A percentile compares a stretch with the other conserved stretches of the same genome.
These are phyloP conservation scores for Magallana angulata DNA, from an alignment of 1,140 invertebrate genomes.

Conservation along the genomic window DNA sequence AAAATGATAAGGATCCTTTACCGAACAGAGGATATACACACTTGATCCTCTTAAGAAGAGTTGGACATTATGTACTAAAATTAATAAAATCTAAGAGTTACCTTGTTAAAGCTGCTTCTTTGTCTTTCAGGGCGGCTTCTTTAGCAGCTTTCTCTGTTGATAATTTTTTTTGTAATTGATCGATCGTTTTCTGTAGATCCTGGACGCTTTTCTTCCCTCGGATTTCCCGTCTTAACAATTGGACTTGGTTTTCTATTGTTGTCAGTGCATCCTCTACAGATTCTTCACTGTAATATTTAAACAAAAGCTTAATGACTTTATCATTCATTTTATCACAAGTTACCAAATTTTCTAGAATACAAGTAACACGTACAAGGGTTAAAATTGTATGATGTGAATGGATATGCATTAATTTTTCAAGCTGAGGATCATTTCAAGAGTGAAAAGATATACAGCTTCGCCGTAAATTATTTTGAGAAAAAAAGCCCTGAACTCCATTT, in stretches of 20 bases:
- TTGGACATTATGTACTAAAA: no score
- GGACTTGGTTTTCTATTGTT: neutral
- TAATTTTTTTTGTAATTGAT: neutral
- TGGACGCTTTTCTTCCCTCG: neutral
- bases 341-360: neutral
- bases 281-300: neutral
- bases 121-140: neutral
- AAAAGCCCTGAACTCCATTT: no score
- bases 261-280: neutral
- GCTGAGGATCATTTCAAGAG: neutral
- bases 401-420: neutral
- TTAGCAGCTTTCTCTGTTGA: neutral
- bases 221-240: neutral
- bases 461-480: no score
- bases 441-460: neutral
- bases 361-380: neutral
- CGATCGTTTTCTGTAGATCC: neutral
- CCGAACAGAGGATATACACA: no score
- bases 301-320: no score
- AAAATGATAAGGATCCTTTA: no score
- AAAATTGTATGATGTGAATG: neutral
- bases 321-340: no score
- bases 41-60: no score
- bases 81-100: neutral
- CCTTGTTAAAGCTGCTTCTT: slow-evolving; percentile 6